Evolutionary conservation across 2,797 vertebrate species (phyloP), one percentile per base, ranked within the genome.

Genomic region (Rhinophrynus dorsalis): DNA sequence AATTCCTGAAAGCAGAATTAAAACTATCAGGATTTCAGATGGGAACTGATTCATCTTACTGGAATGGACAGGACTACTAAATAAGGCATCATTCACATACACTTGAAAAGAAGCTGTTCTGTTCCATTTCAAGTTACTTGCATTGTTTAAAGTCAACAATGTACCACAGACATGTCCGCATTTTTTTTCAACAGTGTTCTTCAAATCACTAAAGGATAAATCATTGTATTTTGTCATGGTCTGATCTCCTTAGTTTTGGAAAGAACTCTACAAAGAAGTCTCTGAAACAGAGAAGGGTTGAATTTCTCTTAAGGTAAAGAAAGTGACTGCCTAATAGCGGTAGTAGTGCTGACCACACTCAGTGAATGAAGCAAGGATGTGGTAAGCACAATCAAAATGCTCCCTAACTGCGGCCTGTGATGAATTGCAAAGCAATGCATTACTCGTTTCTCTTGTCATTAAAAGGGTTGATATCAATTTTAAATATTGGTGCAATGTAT

Each of bases 11-110:
- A n/a, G n/a, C n/a, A n/a, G n/a, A n/a, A n/a, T n/a, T n/a, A n/a
- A n/a, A n/a, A n/a, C n/a, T n/a, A n/a, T n/a, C n/a, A n/a, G n/a
- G n/a, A n/a, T n/a, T n/a, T 6, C 61, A 64, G 61, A 23, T 66
- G 51, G 35, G 32, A 48, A 23, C 44, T 37, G 6, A 40, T 68
- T 9, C 40, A 15, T 50, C 23, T 13, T 11, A n/a, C 5, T 26
- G 54, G 17, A 18, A 30, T 15, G 9, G 57, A 23, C 51, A 56
- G 45, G 29, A 20, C 20, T 27, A 9, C n/a, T 17, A 37, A 27
- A 37, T 26, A 63, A 47, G 38, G 48, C 30, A 70, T 70, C 48
- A 62, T n/a, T 68, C 55, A 68, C 47, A 17, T 68, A 35, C 18
- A 15, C 1, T 30, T 24, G 67, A 62, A 62, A n/a, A 29, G 40